phyloP scores from a whole-genome alignment of 2,888 invertebrate genomes.

The Drosophila nr. perissopoda region DNA sequence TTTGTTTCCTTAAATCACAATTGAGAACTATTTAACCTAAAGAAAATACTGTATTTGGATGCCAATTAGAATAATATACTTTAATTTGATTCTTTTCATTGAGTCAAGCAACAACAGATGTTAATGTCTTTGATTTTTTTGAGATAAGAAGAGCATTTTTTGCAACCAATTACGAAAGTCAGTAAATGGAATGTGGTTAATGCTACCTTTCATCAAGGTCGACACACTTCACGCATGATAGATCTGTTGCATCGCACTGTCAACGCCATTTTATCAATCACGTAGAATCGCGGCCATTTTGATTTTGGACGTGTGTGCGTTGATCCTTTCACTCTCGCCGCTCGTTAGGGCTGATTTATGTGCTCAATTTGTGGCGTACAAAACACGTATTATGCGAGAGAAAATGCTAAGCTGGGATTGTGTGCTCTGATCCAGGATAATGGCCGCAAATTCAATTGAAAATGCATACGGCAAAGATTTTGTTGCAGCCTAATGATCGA shows the following conservation, averaged over 20 bases:
- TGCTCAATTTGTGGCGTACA: slow-evolving; percentile 55
- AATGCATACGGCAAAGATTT: slow-evolving; percentile 77
- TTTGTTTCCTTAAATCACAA: neutral
- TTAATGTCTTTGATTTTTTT: neutral
- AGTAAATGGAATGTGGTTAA: slow-evolving; percentile 17
- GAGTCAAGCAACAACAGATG: neutral
- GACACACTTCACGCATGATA: slow-evolving; percentile 23
- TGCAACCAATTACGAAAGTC: neutral
- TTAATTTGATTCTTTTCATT: neutral
- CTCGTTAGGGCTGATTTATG: slow-evolving; percentile 72
- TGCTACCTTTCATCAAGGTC: slow-evolving; percentile 25
- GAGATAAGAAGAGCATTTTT: neutral
- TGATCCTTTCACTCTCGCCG: slow-evolving; percentile 9
- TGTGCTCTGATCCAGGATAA: slow-evolving; percentile 59
- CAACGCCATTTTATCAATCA: slow-evolving; percentile 73
- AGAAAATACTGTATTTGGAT: accelerated
- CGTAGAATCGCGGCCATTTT: slow-evolving; percentile 70
- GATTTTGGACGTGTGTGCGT: slow-evolving; percentile 34
- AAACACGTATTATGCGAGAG: slow-evolving; percentile 53
- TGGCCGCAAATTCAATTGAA: slow-evolving; percentile 71
- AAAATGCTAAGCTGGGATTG: slow-evolving; percentile 48
- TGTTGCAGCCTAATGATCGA: slow-evolving; percentile 74
- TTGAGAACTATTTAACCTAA: accelerated
- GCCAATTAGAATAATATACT: neutral
- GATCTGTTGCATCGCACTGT: slow-evolving; percentile 8